Base-by-base conservation (phyloP, 1,140 invertebrate species). In the Orchestia grillus region DNA sequence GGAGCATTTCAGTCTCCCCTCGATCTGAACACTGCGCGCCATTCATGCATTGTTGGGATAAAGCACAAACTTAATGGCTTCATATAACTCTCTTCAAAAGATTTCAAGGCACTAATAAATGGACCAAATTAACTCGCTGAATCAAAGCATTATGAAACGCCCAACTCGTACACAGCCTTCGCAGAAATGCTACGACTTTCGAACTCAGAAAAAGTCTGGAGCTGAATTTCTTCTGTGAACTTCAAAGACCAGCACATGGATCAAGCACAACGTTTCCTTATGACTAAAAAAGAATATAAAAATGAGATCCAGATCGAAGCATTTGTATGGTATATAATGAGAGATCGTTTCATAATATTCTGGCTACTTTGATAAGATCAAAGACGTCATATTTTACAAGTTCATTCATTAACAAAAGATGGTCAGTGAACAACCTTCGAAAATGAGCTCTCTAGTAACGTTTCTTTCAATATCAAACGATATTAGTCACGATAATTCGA, bases 101-200 rank as follows among this genome's bases (percentile, higher is more conserved):
- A 40, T 94, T 43, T 45, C 92, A 6, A 47, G 92, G 44, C 92
- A 94, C 44, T 45, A 94, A 94, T 94, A 94, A 94, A 94, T 94
- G 92, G 44, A n/a, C 41, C 92, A 94, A 94, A 94, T 94, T 94
- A 94, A 94, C 43, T 94, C 40, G 92, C 41, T 90, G 88, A 90
- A 90, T 90, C 88, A 44, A 42, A 90, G 88, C 88, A 42, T 90
- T 90, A 90, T 90, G 88, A 90, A 41, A 42, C 88, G n/a, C 15
- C 36, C 88, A 90, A 11, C 88, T 90, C 88, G 19, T 4, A 90
- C 41, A 44, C 88, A 90, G 42, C 88, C 88, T 90, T 41, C 43
- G 6, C 88, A 90, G 88, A 90, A 90, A 90, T 90, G 88, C 62
- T 77, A 8, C 11, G 11, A 36, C 62, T 77, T 77, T 77, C 36